Conservation (phyloP, 2,113 vertebrate genomes). For the Psilopsiagon aymara region DNA sequence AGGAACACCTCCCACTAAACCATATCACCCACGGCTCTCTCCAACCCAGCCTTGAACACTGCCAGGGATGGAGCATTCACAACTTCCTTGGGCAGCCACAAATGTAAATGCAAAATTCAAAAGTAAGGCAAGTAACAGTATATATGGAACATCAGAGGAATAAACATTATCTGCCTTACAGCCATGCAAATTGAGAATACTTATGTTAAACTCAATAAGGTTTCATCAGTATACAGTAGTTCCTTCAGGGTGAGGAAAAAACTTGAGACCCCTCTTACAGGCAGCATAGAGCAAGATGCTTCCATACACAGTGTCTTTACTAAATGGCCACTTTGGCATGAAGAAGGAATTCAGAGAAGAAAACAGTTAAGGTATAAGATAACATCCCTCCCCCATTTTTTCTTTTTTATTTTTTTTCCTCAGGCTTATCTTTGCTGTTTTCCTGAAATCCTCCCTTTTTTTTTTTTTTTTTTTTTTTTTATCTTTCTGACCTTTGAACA, state of each 20-base stretch:
- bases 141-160: neutral
- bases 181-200: neutral
- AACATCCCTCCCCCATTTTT: neutral
- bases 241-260: neutral
- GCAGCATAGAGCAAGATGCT: neutral
- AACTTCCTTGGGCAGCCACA: neutral
- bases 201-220: neutral
- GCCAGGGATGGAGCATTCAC: neutral
- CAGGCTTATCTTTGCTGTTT: neutral
- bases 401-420: neutral
- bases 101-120: neutral
- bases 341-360: neutral
- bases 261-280: neutral
- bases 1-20: neutral
- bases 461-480: neutral
- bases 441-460: neutral
- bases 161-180: neutral
- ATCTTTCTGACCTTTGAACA: conserved; percentile 10
- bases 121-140: neutral
- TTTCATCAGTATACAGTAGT: neutral
- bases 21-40: too few species aligned
- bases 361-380: neutral
- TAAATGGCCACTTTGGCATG: neutral
- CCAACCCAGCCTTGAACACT: too few species aligned
- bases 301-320: neutral